Percentiles rank a stretch among this genome's conserved stretches.
Conservation (phyloP, 2,113 vertebrate species). For the Atractosteus spatula region DNA sequence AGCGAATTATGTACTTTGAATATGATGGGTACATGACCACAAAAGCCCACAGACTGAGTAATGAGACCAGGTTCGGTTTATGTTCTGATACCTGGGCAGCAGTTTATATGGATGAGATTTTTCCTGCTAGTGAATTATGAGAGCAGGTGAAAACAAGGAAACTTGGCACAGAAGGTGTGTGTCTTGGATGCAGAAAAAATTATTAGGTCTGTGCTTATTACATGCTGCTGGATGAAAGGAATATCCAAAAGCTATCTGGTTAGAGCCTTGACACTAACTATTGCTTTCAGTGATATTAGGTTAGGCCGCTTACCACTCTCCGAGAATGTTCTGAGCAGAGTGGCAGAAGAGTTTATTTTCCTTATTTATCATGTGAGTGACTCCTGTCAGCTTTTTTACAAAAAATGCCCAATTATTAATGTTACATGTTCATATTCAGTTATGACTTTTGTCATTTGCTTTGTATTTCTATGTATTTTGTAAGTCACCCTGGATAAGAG, state of each 20-base stretch:
- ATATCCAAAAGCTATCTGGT: neutral
- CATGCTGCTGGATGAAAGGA: neutral
- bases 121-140: slow-evolving; percentile 9
- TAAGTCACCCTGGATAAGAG: no score
- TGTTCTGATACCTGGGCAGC: neutral
- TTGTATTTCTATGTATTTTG: no score
- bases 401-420: no score
- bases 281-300: neutral
- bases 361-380: neutral
- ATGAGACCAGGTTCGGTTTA: slow-evolving; percentile 1
- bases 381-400: no score
- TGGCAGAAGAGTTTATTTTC: neutral
- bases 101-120: slow-evolving; percentile 7
- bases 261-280: slow-evolving; percentile 7
- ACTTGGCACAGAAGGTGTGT: slow-evolving; percentile 4
- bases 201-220: neutral
- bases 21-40: no score
- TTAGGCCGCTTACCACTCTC: neutral
- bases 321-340: neutral
- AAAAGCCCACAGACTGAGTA: slow-evolving; percentile 4
- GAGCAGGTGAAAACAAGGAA: slow-evolving; percentile 11
- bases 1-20: no score
- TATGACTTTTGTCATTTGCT: no score
- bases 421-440: no score
- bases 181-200: slow-evolving; percentile 10